Percentiles rank a stretch among this genome's conserved stretches.
phyloP scores from a whole-genome alignment of 2,113 vertebrate species.

The Cyphomyrus discorhynchus region DNA sequence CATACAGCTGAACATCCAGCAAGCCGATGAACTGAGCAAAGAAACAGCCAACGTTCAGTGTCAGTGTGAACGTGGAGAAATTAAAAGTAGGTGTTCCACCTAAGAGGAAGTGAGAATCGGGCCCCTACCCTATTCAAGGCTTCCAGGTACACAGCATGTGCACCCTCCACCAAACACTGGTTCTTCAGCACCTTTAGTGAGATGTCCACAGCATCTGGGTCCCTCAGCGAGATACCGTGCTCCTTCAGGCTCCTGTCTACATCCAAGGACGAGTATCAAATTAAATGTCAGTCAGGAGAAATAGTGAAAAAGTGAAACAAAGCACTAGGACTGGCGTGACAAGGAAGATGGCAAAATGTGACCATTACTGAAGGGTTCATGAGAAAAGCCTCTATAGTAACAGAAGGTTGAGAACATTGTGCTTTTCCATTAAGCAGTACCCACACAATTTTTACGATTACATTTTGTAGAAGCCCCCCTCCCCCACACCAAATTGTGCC shows the following conservation, averaged over 20 bases:
- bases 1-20: constrained; percentile 73
- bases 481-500: too few species aligned
- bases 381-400: background rate
- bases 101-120: background rate
- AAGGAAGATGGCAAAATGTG: background rate
- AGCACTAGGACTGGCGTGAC: background rate
- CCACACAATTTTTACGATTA: background rate
- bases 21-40: constrained; percentile 78
- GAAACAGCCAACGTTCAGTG: constrained; percentile 19
- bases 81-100: background rate
- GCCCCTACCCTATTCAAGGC: constrained; percentile 79
- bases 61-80: background rate
- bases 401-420: background rate
- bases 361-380: background rate
- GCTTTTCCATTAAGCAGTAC: background rate
- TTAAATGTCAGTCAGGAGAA: background rate
- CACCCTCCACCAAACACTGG: constrained; percentile 77
- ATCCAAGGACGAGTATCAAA: background rate
- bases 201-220: constrained; percentile 63
- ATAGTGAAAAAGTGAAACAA: background rate
- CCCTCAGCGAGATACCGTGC: constrained; percentile 52
- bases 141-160: constrained; percentile 73
- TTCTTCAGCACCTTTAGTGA: constrained; percentile 75
- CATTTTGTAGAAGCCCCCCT: background rate
- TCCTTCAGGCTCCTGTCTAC: constrained; percentile 59